Evolutionary conservation across 1,140 invertebrate genomes (phyloP).

Genomic region (Trachymyrmex cornetzi): DNA sequence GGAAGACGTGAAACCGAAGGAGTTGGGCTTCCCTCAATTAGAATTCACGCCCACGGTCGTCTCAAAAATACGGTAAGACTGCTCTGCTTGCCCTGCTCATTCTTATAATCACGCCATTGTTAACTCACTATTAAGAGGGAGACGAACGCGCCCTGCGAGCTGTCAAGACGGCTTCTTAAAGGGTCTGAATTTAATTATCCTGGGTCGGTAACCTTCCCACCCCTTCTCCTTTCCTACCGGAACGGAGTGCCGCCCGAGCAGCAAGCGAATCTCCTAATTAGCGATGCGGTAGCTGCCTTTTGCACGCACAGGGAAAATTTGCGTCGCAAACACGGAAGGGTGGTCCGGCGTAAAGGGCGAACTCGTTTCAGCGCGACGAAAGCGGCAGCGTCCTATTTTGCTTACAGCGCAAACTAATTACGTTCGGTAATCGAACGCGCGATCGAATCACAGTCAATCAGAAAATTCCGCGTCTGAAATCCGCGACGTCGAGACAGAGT

Average conservation of each 20-base stretch:
- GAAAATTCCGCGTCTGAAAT: slow-evolving; percentile 3
- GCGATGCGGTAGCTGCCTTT: slow-evolving; percentile 56
- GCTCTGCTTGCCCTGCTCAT: neutral
- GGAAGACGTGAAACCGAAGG: slow-evolving; percentile 83
- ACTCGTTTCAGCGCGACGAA: slow-evolving; percentile 20
- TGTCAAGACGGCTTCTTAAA: slow-evolving; percentile 52
- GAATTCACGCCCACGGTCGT: slow-evolving; percentile 86
- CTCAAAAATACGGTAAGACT: slow-evolving; percentile 85
- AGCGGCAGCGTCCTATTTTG: slow-evolving; percentile 20
- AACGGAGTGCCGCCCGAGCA: neutral
- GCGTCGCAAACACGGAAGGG: slow-evolving; percentile 20
- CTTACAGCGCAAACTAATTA: slow-evolving; percentile 47
- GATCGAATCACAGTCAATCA: slow-evolving; percentile 37
- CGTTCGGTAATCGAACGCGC: slow-evolving; percentile 49
- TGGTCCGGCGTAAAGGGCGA: slow-evolving; percentile 36
- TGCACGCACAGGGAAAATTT: slow-evolving; percentile 54
- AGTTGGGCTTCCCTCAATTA: slow-evolving; percentile 83
- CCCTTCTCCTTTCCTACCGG: neutral
- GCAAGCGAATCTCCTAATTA: slow-evolving; percentile 54
- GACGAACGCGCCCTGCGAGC: neutral
- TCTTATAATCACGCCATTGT: slow-evolving; percentile 47
- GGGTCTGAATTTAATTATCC: slow-evolving; percentile 55
- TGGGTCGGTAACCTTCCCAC: neutral
- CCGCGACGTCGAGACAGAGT: neutral
- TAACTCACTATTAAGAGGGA: slow-evolving; percentile 40